Conservation (phyloP, 2,888 invertebrate genomes). For the Agriotes lineatus region DNA sequence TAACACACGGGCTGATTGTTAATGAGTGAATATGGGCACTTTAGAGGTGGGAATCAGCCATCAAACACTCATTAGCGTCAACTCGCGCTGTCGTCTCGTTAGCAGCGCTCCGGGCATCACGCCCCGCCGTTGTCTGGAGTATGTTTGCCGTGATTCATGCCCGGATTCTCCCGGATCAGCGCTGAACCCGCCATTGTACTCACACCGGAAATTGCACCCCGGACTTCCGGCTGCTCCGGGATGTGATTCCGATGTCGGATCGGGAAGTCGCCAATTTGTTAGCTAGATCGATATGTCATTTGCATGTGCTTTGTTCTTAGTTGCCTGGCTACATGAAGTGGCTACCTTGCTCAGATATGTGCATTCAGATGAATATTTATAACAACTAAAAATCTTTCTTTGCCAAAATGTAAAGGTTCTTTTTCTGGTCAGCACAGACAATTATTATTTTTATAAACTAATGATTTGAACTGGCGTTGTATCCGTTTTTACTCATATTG, state of each 20-base stretch:
- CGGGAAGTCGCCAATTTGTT: constrained; percentile 61
- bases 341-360: no score
- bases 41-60: constrained; percentile 37
- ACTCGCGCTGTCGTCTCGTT: constrained; percentile 43
- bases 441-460: no score
- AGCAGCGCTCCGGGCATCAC: constrained; percentile 42
- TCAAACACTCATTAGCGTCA: constrained; percentile 44
- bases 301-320: constrained; percentile 41
- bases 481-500: no score
- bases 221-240: constrained; percentile 61
- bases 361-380: no score
- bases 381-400: no score
- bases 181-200: constrained; percentile 58
- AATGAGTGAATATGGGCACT: constrained; percentile 36
- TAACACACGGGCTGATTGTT: constrained; percentile 21
- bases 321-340: no score
- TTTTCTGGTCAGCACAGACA: no score
- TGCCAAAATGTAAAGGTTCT: no score
- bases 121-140: constrained; percentile 47
- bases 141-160: constrained; percentile 58
- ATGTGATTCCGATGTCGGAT: constrained; percentile 59
- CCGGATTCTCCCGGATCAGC: constrained; percentile 57
- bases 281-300: constrained; percentile 38
- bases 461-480: no score
- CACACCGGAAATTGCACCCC: constrained; percentile 61